Base-by-base conservation (phyloP, 1,140 invertebrate species). In the Drusus annulatus region DNA sequence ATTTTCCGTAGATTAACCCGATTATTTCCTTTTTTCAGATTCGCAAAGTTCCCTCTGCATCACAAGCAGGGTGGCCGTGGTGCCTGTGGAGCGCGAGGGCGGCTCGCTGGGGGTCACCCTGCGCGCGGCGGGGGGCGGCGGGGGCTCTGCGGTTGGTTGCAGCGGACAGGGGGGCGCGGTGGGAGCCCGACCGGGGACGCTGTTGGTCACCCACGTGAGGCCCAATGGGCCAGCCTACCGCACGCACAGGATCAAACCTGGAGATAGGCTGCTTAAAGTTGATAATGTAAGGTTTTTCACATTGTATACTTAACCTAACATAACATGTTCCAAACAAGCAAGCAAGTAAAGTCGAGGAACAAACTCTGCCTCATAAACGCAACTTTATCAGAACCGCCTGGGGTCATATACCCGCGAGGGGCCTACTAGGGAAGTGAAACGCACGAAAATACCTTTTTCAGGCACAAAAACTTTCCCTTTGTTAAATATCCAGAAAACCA, bases 101-200 rank as follows among this genome's bases (percentile, higher is more conserved):
- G 95, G 95, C 2, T 97, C 96, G 54, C 92, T 98, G 68, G 97
- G 97, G 0, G 94, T 99, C 50, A 98, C 96, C 2, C 89, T 98
- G 23, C 90, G 97, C 28, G 95, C 95, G 0, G 97, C 97, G 1
- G 92, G 93, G 25, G 90, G 93, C 76, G 90, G 90, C 1, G 91
- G 93, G 83, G 87, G 82, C 19, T 65, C 85, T 86, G 87, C 74
- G 80, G 88, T 74, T 85, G 36, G 36, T 10, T 45, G 36, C 7
- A 10, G 36, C 0, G 36, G 36, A 8, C 36, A 45, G 36, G 36
- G 36, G 2, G 36, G 8, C 36, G 7, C 36, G 89, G 13, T 81
- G 88, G 63, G 87, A 21, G 86, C 87, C 8, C 13, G 76, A 0
- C 60, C 31, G 0, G 76, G 76, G 21, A 96, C 97, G 0, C 87